These are phyloP conservation scores for Drosophila mojavensis DNA, from an alignment of 1,140 invertebrate genomes.

Conservation along the genomic window DNA sequence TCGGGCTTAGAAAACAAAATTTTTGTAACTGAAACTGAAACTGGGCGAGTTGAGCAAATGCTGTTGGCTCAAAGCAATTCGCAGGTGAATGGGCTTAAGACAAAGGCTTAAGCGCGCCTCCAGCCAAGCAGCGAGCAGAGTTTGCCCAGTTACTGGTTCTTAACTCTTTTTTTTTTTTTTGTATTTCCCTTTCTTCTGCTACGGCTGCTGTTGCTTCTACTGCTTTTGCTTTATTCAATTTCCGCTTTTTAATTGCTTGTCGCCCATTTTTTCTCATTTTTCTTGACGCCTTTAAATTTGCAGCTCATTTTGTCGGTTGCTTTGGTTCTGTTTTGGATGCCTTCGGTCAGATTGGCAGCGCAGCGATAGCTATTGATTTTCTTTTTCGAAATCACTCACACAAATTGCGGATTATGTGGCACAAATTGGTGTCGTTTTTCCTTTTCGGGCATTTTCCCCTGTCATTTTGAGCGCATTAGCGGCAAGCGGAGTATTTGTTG, in stretches of 20 bases:
- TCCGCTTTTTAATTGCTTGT: conserved; percentile 56
- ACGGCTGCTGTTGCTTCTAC: background rate
- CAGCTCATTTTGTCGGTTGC: conserved; percentile 14
- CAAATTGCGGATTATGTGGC: conserved; percentile 26
- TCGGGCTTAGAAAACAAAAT: conserved; percentile 7
- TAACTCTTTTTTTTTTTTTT: background rate
- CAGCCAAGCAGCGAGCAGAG: background rate
- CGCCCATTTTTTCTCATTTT: background rate
- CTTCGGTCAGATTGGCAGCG: conserved; percentile 12
- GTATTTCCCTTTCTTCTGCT: background rate
- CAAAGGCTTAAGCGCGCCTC: conserved; percentile 32
- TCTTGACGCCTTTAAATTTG: conserved; percentile 22
- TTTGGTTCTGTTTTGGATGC: background rate
- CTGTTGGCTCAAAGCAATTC: conserved; percentile 22
- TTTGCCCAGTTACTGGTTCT: conserved; percentile 1
- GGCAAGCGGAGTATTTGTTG: conserved; percentile 39
- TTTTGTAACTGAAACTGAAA: conserved; percentile 50
- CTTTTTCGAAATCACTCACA: background rate
- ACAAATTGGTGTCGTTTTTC: conserved; percentile 29
- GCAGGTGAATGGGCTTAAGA: conserved; percentile 36
- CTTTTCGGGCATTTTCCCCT: conserved; percentile 21
- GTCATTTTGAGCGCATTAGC: conserved; percentile 43
- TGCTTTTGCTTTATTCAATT: conserved; percentile 35
- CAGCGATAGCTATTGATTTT: conserved; percentile 15
- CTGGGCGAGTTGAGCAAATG: conserved; percentile 2